Evolutionary conservation across 2,888 invertebrate genomes (phyloP).

Genomic region (Agriopis aurantiaria): DNA sequence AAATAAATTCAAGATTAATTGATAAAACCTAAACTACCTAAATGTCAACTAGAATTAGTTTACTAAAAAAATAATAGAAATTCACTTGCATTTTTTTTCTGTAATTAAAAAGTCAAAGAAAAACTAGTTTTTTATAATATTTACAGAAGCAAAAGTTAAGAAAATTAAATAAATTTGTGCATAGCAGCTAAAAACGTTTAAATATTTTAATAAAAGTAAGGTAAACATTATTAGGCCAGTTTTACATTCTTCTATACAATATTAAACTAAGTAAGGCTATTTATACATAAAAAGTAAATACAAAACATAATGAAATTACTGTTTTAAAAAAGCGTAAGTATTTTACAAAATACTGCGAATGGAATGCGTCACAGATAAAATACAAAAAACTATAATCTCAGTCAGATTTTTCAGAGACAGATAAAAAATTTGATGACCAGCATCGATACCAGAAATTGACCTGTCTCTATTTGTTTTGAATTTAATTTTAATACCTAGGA

Average conservation of each 20-base stretch:
- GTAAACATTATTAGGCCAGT: slow-evolving; percentile 29
- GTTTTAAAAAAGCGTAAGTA: slow-evolving; percentile 46
- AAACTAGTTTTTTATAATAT: slow-evolving; percentile 20
- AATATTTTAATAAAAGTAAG: slow-evolving; percentile 29
- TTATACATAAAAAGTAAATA: slow-evolving; percentile 62
- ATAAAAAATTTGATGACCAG: slow-evolving; percentile 68
- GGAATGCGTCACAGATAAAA: slow-evolving; percentile 78
- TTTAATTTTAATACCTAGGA: slow-evolving; percentile 67
- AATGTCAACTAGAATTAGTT: slow-evolving; percentile 8
- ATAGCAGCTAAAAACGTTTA: slow-evolving; percentile 30
- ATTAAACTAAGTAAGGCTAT: slow-evolving; percentile 46
- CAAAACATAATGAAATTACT: slow-evolving; percentile 47
- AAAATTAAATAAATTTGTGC: slow-evolving; percentile 36
- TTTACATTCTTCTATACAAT: slow-evolving; percentile 49
- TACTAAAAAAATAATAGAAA: slow-evolving; percentile 9
- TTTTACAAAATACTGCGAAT: slow-evolving; percentile 59
- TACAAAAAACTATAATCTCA: slow-evolving; percentile 65
- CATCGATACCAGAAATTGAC: slow-evolving; percentile 62
- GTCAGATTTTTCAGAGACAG: slow-evolving; percentile 66
- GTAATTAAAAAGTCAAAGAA: slow-evolving; percentile 7
- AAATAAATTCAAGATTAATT: slow-evolving; percentile 11
- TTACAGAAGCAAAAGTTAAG: slow-evolving; percentile 19
- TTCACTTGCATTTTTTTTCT: slow-evolving; percentile 14
- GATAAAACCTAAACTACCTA: slow-evolving; percentile 17
- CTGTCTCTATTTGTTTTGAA: slow-evolving; percentile 57